Evolutionary conservation across 2,113 vertebrate species (phyloP), one percentile per base, ranked within the genome.

Genomic region (Crypturellus undulatus): DNA sequence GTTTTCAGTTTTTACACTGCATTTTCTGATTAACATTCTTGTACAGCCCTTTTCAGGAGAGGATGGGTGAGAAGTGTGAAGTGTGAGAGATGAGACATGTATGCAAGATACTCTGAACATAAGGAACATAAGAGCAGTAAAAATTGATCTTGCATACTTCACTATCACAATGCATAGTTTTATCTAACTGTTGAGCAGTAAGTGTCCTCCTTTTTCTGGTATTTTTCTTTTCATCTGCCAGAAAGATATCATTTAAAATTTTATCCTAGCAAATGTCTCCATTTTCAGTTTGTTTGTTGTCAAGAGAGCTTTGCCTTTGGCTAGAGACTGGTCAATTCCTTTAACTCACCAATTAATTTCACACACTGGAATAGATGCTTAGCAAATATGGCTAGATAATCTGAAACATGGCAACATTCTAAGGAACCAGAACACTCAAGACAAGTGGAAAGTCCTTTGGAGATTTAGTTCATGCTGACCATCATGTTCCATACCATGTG

Each of bases 1-100:
- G 10, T 38, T 90, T 84, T 22, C 36, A 82, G 56, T 43, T 93
- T 93, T 80, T 88, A 94, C 79, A 93, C 63, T 73, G 64, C n/a
- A 63, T 92, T 93, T 96, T 90, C 85, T 93, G 43, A 73, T 70
- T 88, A 85, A 88, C 75, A 75, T 62, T 89, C 83, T 64, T 65
- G 43, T 34, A 79, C 11, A 88, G 75, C 49, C 63, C 59, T 91
- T 91, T 83, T n/a, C 60, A 85, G 49, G 82, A 85, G 68, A 85
- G 13, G 43, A n/a, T 59, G 78, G 54, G 51, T 56, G 59, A 95
- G 68, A 77, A 42, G 70, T 84, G 84, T 81, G 84, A 96, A 92
- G 78, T 2, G 1, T 43, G 25, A 38, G 63, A 89, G 24, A 34
- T 20, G 69, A 90, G 14, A 28, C 38, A 70, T 17, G 52, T 76